Percentiles rank a stretch among this genome's conserved stretches.
Conservation (phyloP, 2,888 invertebrate genomes). For the Noctua janthina region DNA sequence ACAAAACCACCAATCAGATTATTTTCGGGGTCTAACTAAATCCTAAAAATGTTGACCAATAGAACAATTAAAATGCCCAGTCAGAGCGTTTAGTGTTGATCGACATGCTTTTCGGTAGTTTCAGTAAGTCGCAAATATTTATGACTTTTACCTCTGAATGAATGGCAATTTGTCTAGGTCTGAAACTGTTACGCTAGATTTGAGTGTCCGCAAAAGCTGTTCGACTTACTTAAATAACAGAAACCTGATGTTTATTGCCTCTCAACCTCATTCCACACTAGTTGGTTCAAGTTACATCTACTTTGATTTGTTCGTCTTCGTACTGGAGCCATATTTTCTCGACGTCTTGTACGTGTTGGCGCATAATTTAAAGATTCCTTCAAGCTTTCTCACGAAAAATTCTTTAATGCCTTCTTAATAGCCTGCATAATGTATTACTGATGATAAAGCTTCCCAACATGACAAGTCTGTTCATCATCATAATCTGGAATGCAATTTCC, state of each 20-base stretch:
- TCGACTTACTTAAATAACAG: slow-evolving; percentile 5
- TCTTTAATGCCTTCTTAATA: slow-evolving; percentile 11
- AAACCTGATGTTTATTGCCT: slow-evolving; percentile 50
- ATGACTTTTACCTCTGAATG: background rate
- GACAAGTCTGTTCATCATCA: background rate
- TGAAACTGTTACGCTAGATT: background rate
- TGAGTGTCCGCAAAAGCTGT: background rate
- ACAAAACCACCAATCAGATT: slow-evolving; percentile 1
- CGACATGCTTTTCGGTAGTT: background rate
- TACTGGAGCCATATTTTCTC: slow-evolving; percentile 4
- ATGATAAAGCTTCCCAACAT: background rate
- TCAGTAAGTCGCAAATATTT: background rate
- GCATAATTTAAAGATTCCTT: slow-evolving; percentile 35
- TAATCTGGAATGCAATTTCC: background rate
- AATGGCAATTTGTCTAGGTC: background rate
- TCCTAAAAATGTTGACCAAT: background rate
- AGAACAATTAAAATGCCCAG: background rate
- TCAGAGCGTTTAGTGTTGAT: background rate
- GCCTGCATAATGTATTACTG: background rate
- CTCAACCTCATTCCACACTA: slow-evolving; percentile 33
- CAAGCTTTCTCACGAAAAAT: slow-evolving; percentile 7
- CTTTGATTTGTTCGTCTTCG: slow-evolving; percentile 20
- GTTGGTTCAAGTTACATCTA: slow-evolving; percentile 25
- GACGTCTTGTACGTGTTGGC: slow-evolving; percentile 28
- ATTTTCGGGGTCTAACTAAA: background rate